A percentile compares a stretch with the other conserved stretches of the same genome.
phyloP scores from a whole-genome alignment of 2,888 invertebrate genomes.

The Calliphora vomitoria region DNA sequence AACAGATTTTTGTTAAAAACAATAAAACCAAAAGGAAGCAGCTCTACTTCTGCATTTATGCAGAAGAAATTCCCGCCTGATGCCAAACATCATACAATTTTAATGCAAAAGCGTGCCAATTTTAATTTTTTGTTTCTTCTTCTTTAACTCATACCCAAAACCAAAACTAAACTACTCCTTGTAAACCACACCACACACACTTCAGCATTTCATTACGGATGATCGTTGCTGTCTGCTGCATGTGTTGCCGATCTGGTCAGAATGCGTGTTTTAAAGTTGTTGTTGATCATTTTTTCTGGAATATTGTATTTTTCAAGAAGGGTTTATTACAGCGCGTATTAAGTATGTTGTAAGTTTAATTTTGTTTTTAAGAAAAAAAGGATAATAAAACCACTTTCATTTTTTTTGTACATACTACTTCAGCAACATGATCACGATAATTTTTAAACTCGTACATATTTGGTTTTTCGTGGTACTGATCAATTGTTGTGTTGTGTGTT shows the following conservation, averaged over 20 bases:
- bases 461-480: too few species aligned
- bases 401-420: conserved; percentile 44
- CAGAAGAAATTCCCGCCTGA: background rate
- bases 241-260: conserved; percentile 34
- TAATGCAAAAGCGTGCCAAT: conserved; percentile 71
- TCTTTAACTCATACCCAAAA: conserved; percentile 28
- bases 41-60: background rate
- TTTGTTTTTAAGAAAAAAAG: conserved; percentile 21
- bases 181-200: conserved; percentile 64
- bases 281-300: background rate
- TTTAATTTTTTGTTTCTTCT: conserved; percentile 47
- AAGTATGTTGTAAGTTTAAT: conserved; percentile 20
- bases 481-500: background rate
- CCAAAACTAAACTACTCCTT: conserved; percentile 39
- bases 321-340: conserved; percentile 48
- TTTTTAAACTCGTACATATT: too few species aligned
- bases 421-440: too few species aligned
- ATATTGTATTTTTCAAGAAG: background rate
- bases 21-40: conserved; percentile 1
- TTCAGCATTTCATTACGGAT: conserved; percentile 63
- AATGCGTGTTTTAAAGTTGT: conserved; percentile 49
- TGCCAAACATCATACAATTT: conserved; percentile 29
- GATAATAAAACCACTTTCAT: conserved; percentile 71
- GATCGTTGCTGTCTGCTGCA: conserved; percentile 25
- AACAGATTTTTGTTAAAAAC: background rate